A percentile compares a stretch with the other conserved stretches of the same genome.
phyloP scores from a whole-genome alignment of 2,888 invertebrate genomes.

The Chymomyza fuscimana region DNA sequence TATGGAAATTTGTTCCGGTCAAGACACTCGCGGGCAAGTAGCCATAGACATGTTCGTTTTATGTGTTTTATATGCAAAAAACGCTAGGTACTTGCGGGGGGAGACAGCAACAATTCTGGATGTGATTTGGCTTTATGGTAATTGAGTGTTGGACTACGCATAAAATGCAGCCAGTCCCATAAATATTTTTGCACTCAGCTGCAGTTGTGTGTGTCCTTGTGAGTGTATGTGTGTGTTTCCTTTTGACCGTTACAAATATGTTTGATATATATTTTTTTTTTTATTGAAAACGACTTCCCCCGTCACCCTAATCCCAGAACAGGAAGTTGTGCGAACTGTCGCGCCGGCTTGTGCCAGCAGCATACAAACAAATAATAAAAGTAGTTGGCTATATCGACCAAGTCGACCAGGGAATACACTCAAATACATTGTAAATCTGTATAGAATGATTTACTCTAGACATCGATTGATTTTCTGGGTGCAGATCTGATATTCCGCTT shows the following conservation, averaged over 20 bases:
- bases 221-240: conserved; percentile 15
- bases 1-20: conserved; percentile 67
- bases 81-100: conserved; percentile 34
- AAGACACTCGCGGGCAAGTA: conserved; percentile 34
- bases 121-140: conserved; percentile 65
- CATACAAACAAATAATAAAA: conserved; percentile 54
- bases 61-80: conserved; percentile 79
- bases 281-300: conserved; percentile 55
- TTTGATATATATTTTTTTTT: conserved; percentile 70
- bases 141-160: conserved; percentile 74
- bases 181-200: conserved; percentile 54
- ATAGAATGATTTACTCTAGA: too few species aligned
- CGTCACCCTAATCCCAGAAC: conserved; percentile 15
- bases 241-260: conserved; percentile 64
- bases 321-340: conserved; percentile 45
- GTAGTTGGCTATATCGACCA: conserved; percentile 25
- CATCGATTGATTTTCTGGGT: too few species aligned
- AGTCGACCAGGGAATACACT: neutral
- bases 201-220: conserved; percentile 3
- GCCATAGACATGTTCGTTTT: conserved; percentile 77
- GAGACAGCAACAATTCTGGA: conserved; percentile 17
- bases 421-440: too few species aligned
- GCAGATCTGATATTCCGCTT: too few species aligned
- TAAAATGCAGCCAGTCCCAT: conserved; percentile 64
- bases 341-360: conserved; percentile 42